A percentile compares a stretch with the other conserved stretches of the same genome.
Evolutionary conservation across 2,797 vertebrate genomes (phyloP).

Genomic region (Brotogeris chrysoptera): DNA sequence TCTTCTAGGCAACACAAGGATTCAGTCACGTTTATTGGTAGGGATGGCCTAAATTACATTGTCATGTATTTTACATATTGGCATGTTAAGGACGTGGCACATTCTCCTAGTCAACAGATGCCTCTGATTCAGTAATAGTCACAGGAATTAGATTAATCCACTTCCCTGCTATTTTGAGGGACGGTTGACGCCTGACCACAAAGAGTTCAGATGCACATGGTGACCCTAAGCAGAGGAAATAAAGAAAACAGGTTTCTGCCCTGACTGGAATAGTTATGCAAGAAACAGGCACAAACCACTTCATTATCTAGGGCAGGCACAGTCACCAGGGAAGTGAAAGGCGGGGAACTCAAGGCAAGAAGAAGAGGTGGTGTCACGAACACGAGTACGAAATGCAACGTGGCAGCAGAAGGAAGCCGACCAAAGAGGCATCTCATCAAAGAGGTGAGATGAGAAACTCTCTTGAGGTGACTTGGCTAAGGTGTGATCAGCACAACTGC

Average conservation of each 20-base stretch:
- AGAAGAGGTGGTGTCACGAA: neutral
- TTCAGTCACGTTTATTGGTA: neutral
- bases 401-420: neutral
- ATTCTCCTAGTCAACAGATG: neutral
- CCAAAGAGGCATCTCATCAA: neutral
- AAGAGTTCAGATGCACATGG: neutral
- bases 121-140: neutral
- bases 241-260: neutral
- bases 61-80: neutral
- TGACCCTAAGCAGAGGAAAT: neutral
- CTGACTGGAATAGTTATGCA: neutral
- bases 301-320: neutral
- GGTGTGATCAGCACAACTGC: neutral
- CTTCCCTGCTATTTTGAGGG: neutral
- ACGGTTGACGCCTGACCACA: neutral
- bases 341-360: neutral
- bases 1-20: neutral
- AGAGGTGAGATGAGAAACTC: neutral
- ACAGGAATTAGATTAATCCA: neutral
- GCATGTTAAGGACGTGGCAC: neutral
- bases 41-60: neutral
- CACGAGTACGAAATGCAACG: rapidly evolving
- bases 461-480: neutral
- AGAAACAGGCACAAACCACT: neutral
- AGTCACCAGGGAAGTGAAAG: neutral